These are phyloP conservation scores for Gerris buenoi DNA, from an alignment of 1,140 invertebrate species.

Conservation along the genomic window DNA sequence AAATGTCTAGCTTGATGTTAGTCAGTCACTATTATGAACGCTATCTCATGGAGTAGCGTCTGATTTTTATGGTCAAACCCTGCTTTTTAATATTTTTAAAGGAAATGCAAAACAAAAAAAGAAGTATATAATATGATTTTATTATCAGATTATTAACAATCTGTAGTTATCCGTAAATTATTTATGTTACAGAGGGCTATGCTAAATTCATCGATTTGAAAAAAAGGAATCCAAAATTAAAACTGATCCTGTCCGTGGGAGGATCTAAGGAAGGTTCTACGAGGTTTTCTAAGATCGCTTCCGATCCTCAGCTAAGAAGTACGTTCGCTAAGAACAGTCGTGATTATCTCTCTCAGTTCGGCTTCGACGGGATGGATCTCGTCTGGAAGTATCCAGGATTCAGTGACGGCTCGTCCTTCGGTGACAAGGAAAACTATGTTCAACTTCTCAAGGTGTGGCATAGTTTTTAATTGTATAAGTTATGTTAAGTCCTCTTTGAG, in stretches of 20 bases:
- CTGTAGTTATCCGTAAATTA: no score
- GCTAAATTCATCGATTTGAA: slow-evolving; percentile 35
- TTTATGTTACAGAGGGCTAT: slow-evolving; percentile 79
- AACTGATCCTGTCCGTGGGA: slow-evolving; percentile 65
- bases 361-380: slow-evolving; percentile 73
- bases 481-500: no score
- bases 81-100: no score
- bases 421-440: slow-evolving; percentile 16
- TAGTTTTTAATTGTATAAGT: no score
- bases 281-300: slow-evolving; percentile 67
- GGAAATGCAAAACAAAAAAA: no score
- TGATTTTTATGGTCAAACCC: no score
- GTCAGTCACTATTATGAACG: no score
- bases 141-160: no score
- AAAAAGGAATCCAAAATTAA: slow-evolving; percentile 54
- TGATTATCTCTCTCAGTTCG: slow-evolving; percentile 60
- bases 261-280: slow-evolving; percentile 80
- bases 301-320: slow-evolving; percentile 46
- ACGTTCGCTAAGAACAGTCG: slow-evolving; percentile 56
- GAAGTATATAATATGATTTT: no score
- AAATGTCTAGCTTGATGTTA: no score
- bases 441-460: slow-evolving; percentile 13
- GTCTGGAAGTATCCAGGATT: slow-evolving; percentile 75
- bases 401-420: slow-evolving; percentile 7
- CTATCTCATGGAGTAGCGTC: no score